Evolutionary conservation across 1,140 invertebrate species (phyloP).

Genomic region (Phymorhynchus buccinoides): DNA sequence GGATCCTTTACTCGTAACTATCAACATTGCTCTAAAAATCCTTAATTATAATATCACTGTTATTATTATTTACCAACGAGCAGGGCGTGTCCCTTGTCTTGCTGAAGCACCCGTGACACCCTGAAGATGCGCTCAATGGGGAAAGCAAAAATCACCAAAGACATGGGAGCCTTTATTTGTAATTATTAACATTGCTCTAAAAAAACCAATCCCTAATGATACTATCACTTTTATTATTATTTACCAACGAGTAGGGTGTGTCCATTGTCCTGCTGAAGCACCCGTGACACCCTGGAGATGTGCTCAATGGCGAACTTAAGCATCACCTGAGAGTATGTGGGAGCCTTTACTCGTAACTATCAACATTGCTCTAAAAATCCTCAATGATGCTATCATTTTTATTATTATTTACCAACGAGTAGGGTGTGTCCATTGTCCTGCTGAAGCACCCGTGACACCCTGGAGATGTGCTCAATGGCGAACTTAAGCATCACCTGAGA

Average conservation of each 20-base stretch:
- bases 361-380: no score
- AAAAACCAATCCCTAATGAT: no score
- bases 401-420: conserved; percentile 71
- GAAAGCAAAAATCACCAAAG: conserved; percentile 75
- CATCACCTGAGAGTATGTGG: conserved; percentile 73
- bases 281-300: conserved; percentile 72
- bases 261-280: conserved; percentile 80
- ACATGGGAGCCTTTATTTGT: conserved; percentile 74
- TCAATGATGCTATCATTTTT: no score
- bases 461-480: conserved; percentile 74
- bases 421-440: conserved; percentile 78
- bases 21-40: no score
- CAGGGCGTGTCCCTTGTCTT: conserved; percentile 76
- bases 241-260: conserved; percentile 74
- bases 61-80: conserved; percentile 72
- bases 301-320: conserved; percentile 76
- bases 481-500: conserved; percentile 74
- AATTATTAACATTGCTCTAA: no score
- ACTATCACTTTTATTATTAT: no score
- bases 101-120: conserved; percentile 77
- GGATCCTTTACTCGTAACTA: no score
- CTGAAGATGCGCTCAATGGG: conserved; percentile 74
- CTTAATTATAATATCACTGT: no score
- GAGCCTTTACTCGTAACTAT: no score
- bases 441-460: conserved; percentile 76